Base-by-base conservation (phyloP, 2,888 invertebrate species). In the Leptopilina syphax region DNA sequence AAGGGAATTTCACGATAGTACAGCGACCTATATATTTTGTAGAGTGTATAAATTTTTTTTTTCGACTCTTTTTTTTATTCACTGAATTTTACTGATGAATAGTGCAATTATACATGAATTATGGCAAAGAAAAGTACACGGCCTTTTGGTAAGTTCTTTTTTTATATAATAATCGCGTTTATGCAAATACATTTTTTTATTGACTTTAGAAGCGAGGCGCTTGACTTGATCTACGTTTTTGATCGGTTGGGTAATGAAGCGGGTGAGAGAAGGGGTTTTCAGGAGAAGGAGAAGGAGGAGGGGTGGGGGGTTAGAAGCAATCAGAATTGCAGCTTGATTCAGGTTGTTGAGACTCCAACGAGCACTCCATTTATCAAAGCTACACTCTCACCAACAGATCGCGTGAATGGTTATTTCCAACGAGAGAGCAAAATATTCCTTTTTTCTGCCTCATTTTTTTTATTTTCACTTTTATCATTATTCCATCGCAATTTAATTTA, bases 281-380 rank as follows among this genome's bases (percentile, higher is more conserved):
- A 47, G 47, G 50, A 50, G 10, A 44, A 50, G 50, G 47, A 47
- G 47, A 1, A 47, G 47, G 18, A 18, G 1, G 12, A 12, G 12
- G 12, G 12, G 50, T 41, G 7, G 27, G 13, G 27, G 27, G 65
- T 50, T 50, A 50, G 34, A 65, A 34, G 65, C 24, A 65, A 65
- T 65, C 65, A 34, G 65, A 65, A 65, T 41, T 65, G 65, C 34
- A 65, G 65, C 65, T 65, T 34, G 65, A 65, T 65, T 65, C 65
- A 65, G 65, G 34, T 34, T 65, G 65, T 34, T 10, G 65, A 65
- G 27, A 65, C 65, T 65, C 27, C 27, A 65, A 12, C 65, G 65
- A 65, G 65, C 34, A 65, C 65, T 65, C 65, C 65, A 65, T 65
- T 65, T 65, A 65, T 65, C 65, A 65, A 65, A 65, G 41, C 65